Conservation (phyloP, 1,140 invertebrate species). For the Atta cephalotes region DNA sequence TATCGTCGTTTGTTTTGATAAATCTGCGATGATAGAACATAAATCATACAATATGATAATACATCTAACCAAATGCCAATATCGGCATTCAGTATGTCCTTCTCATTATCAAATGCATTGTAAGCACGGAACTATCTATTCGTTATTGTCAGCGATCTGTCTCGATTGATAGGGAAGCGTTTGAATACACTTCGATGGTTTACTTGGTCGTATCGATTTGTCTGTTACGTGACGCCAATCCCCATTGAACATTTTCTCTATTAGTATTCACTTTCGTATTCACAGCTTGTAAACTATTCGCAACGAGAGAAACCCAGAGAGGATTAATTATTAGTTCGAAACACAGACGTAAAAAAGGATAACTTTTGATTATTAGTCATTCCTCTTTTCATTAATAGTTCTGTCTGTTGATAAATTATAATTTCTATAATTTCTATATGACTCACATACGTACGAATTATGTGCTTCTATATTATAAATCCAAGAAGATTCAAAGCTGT, state of each 20-base stretch:
- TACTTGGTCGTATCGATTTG: slow-evolving; percentile 58
- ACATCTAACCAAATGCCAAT: not conserved
- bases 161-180: slow-evolving; percentile 58
- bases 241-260: slow-evolving; percentile 6
- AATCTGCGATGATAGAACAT: slow-evolving; percentile 13
- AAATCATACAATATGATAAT: slow-evolving; percentile 7
- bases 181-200: slow-evolving; percentile 46
- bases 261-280: not conserved
- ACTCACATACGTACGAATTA: not conserved
- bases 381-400: too few relatives aligned
- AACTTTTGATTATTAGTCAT: not conserved
- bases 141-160: slow-evolving; percentile 68
- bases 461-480: not conserved
- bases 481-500: slow-evolving; percentile 6
- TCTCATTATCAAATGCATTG: slow-evolving; percentile 66
- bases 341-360: not conserved
- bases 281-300: not conserved
- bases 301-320: not conserved
- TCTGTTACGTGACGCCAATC: slow-evolving; percentile 35
- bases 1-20: too few relatives aligned
- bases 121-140: slow-evolving; percentile 65
- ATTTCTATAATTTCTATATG: not conserved
- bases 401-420: not conserved
- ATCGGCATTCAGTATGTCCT: slow-evolving; percentile 70
- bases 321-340: not conserved